Percentiles rank a stretch among this genome's conserved stretches.
Evolutionary conservation across 2,113 vertebrate genomes (phyloP).

Genomic region (Salvelinus fontinalis): DNA sequence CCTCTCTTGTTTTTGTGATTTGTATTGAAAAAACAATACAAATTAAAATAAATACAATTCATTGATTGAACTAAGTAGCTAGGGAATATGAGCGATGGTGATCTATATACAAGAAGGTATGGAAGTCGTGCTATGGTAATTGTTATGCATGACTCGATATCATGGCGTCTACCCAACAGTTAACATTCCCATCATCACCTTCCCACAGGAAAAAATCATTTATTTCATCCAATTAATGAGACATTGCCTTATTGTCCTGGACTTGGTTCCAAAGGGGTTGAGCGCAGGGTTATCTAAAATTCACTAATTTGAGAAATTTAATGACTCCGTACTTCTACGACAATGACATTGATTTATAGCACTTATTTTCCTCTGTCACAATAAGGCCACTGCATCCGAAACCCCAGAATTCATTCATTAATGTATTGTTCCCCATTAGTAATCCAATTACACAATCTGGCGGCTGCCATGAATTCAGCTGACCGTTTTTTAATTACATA

Average conservation of each 20-base stretch:
- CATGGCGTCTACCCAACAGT: not conserved
- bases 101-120: not conserved
- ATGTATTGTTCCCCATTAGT: slow-evolving; percentile 62
- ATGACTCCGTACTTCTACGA: slow-evolving; percentile 54
- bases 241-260: slow-evolving; percentile 46
- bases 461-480: slow-evolving; percentile 48
- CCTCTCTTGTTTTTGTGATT: no score
- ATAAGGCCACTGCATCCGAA: slow-evolving; percentile 42
- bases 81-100: no score
- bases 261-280: slow-evolving; percentile 47
- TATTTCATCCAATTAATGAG: slow-evolving; percentile 50
- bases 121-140: not conserved
- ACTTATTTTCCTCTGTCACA: slow-evolving; percentile 46
- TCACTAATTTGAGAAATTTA: slow-evolving; percentile 57
- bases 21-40: no score
- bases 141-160: not conserved
- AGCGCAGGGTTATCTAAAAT: slow-evolving; percentile 51
- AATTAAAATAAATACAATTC: no score
- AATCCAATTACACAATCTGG: slow-evolving; percentile 60
- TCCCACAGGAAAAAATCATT: slow-evolving; percentile 24
- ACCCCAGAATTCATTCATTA: slow-evolving; percentile 60
- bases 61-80: no score
- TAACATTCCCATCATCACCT: slow-evolving; percentile 10
- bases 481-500: slow-evolving; percentile 61
- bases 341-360: slow-evolving; percentile 63